A percentile compares a stretch with the other conserved stretches of the same genome.
phyloP scores from a whole-genome alignment of 2,888 invertebrate genomes.

The Hyposoter didymator region DNA sequence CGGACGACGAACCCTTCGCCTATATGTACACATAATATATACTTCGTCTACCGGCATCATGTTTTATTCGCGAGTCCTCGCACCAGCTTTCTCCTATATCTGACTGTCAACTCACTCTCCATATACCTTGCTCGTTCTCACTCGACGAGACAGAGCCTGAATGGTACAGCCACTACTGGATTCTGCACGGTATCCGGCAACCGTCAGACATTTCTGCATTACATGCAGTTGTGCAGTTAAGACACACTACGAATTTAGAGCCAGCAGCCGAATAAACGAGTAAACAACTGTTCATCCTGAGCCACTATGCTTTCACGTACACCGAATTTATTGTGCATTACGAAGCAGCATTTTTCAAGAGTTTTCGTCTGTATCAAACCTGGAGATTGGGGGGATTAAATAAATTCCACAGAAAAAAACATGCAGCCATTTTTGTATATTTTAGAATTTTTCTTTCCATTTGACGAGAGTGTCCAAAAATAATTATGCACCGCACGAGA shows the following conservation, averaged over 20 bases:
- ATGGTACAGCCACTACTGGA: constrained; percentile 32
- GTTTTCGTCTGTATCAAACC: background rate
- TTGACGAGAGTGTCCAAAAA: background rate
- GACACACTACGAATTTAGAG: constrained; percentile 24
- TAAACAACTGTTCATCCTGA: constrained; percentile 30
- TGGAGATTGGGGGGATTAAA: background rate
- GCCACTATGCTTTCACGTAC: background rate
- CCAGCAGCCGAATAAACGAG: constrained; percentile 21
- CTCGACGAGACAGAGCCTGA: constrained; percentile 40
- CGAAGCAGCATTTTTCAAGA: background rate
- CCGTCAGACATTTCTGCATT: constrained; percentile 24
- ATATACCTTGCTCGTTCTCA: constrained; percentile 6
- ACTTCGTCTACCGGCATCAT: constrained; percentile 43
- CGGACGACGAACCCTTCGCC: constrained; percentile 33
- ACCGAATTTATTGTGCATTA: background rate
- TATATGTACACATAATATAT: constrained; percentile 5
- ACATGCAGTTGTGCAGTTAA: background rate
- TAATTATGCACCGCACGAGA: background rate
- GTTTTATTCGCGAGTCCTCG: constrained; percentile 52
- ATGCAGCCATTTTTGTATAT: background rate
- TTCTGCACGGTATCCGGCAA: constrained; percentile 37
- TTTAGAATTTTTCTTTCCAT: background rate
- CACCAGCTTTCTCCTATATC: constrained; percentile 44
- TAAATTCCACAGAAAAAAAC: background rate
- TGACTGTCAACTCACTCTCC: constrained; percentile 9